These are phyloP conservation scores for Anguilla marmorata DNA, from an alignment of 2,797 vertebrate species.

Conservation along the genomic window DNA sequence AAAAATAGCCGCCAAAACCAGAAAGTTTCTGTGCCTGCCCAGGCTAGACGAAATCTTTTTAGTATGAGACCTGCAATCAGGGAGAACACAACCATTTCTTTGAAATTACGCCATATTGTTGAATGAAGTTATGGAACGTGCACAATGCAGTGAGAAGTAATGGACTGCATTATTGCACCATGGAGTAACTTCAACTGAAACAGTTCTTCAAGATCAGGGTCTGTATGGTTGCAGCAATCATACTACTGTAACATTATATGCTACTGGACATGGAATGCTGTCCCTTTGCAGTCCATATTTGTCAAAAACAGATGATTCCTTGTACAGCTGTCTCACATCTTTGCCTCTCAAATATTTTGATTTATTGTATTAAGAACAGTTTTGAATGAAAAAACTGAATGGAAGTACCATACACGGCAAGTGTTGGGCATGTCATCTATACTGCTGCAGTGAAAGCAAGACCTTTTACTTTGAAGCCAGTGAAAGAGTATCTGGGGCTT, in stretches of 20 bases:
- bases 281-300: neutral
- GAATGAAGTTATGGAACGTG: neutral
- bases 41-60: neutral
- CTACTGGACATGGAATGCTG: neutral
- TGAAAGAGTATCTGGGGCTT: neutral
- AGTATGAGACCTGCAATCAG: neutral
- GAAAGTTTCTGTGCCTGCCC: neutral
- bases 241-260: neutral
- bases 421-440: neutral
- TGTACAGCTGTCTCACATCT: neutral
- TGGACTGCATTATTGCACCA: neutral
- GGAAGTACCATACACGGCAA: neutral
- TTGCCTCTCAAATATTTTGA: neutral
- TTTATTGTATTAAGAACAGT: neutral
- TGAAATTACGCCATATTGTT: neutral
- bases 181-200: neutral
- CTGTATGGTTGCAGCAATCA: neutral
- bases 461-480: neutral
- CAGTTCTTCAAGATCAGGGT: neutral
- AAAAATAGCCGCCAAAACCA: neutral
- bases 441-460: neutral
- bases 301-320: neutral
- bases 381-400: neutral
- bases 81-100: neutral
- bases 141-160: neutral